Percentiles rank a stretch among this genome's conserved stretches.
These are phyloP conservation scores for Cylas formicarius DNA, from an alignment of 1,140 invertebrate species.

Conservation along the genomic window DNA sequence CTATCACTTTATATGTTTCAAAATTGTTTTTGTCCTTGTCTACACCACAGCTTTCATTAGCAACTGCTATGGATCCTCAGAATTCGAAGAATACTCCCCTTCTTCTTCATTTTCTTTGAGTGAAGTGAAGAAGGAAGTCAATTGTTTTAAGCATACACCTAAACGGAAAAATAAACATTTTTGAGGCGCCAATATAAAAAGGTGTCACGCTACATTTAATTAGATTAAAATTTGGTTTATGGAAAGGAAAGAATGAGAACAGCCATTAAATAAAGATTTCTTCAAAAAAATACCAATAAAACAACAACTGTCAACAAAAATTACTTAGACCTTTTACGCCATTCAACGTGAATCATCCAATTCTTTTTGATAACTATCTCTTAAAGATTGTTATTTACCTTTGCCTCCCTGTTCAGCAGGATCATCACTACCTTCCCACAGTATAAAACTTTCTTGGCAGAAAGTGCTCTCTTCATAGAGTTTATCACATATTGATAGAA, in stretches of 20 bases:
- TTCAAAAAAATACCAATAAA: no score
- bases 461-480: constrained; percentile 50
- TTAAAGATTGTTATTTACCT: constrained; percentile 37
- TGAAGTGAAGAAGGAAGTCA: constrained; percentile 51
- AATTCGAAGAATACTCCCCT: constrained; percentile 31
- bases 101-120: constrained; percentile 36
- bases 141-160: constrained; percentile 50
- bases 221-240: background rate
- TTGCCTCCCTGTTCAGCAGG: constrained; percentile 41
- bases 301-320: no score
- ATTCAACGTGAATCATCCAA: no score
- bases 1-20: constrained; percentile 25
- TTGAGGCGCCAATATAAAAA: background rate
- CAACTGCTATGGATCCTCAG: constrained; percentile 35
- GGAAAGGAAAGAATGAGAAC: constrained; percentile 1
- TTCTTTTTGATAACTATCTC: no score
- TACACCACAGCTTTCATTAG: constrained; percentile 22
- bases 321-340: no score
- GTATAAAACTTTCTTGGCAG: constrained; percentile 48
- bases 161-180: constrained; percentile 14
- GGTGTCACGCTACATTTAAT: background rate
- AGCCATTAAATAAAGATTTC: no score
- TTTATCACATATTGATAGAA: constrained; percentile 47
- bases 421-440: constrained; percentile 45
- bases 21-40: constrained; percentile 28